Evolutionary conservation across 2,888 invertebrate species (phyloP), one percentile per base, ranked within the genome.

Genomic region (Synanthedon vespiformis): DNA sequence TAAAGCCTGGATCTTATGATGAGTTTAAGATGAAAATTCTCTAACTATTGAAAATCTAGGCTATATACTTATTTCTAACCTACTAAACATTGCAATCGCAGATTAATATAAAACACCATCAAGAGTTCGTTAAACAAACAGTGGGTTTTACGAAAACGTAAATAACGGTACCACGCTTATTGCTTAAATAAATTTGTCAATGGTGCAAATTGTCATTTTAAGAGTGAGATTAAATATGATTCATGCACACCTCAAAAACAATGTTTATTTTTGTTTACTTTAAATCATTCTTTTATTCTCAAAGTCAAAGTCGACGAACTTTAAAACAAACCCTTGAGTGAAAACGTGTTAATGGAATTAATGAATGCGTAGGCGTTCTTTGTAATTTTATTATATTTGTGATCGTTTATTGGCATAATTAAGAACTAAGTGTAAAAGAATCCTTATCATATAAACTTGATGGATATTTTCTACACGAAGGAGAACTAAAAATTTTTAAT

Each of bases 331-430:
- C 57, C 50, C 55, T 52, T 55, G 54, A 57, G 59, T 62, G 22
- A 63, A 64, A 65, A 71, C 61, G 71, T 70, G 72, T 57, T 73
- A 74, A 71, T 72, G 63, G 60, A 58, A 47, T 64, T 57, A 14
- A 44, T 44, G 44, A 44, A 44, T 14, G 6, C 13, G 44, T 12
- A n/a, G 34, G 8, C 8, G 34, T 34, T 34, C 34, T 34, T 34
- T 34, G 34, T 34, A 10, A 34, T 34, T 34, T 34, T 34, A 34
- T 34, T 34, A 10, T 34, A 34, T 34, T 34, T 34, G 34, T 34
- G 34, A 34, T 10, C 34, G 34, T 34, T 34, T 34, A 10, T 34
- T 34, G 34, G 3, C 34, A 10, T 10, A 34, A 34, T 34, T 34
- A 34, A 34, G 27, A 34, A 34, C 27, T 34, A 8, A 34, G 27